phyloP scores from a whole-genome alignment of 1,140 invertebrate genomes.

The Scaptomyza pallida region DNA sequence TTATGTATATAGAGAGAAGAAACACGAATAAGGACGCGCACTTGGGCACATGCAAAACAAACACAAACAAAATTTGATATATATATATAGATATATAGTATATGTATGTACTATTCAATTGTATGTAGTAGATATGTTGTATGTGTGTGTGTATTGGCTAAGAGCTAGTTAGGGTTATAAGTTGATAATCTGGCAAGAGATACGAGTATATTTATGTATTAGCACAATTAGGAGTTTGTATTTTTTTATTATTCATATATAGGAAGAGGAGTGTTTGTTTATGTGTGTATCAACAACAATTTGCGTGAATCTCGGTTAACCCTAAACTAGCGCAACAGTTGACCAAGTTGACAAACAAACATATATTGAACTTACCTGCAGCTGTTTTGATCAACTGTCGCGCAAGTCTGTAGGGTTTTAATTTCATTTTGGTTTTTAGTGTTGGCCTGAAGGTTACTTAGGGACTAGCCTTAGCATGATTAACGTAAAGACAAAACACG shows the following conservation, averaged over 20 bases:
- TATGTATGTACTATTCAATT: constrained; percentile 17
- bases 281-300: constrained; percentile 77
- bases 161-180: constrained; percentile 68
- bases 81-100: constrained; percentile 19
- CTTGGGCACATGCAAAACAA: constrained; percentile 78
- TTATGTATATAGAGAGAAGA: too few relatives aligned
- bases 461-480: constrained; percentile 59
- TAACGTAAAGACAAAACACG: constrained; percentile 42
- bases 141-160: constrained; percentile 49
- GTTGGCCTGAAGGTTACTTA: constrained; percentile 34
- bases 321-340: constrained; percentile 38
- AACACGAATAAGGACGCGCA: constrained; percentile 47
- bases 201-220: constrained; percentile 57
- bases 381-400: constrained; percentile 5
- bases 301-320: constrained; percentile 46
- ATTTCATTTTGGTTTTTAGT: constrained; percentile 8
- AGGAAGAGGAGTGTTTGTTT: constrained; percentile 34
- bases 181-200: constrained; percentile 61
- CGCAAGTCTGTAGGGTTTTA: constrained; percentile 35
- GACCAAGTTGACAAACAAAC: neutral
- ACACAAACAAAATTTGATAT: constrained; percentile 71
- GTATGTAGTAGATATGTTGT: constrained; percentile 20
- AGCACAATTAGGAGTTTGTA: constrained; percentile 71
- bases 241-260: constrained; percentile 25
- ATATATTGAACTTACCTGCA: constrained; percentile 40